Conservation (phyloP, 2,113 vertebrate species). For the Cromileptes altivelis region DNA sequence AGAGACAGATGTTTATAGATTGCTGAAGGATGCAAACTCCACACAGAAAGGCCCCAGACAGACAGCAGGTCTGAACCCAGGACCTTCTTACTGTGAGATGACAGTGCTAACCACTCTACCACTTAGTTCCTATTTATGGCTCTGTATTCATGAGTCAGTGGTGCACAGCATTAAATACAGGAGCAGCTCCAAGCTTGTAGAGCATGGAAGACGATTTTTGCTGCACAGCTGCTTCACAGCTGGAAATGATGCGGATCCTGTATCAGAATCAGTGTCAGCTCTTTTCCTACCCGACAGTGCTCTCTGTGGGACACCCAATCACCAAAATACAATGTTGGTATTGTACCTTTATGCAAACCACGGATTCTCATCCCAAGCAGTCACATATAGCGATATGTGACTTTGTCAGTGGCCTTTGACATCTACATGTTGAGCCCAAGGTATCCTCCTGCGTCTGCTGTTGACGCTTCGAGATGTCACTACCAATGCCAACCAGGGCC, state of each 20-base stretch:
- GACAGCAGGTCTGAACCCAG: background rate
- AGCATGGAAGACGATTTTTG: background rate
- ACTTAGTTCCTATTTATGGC: background rate
- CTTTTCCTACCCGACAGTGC: background rate
- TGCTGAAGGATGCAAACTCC: background rate
- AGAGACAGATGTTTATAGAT: background rate
- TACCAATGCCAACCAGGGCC: too few species aligned
- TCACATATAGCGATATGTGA: too few species aligned
- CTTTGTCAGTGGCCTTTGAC: too few species aligned
- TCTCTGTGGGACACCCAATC: background rate
- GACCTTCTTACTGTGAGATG: background rate
- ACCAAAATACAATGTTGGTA: too few species aligned
- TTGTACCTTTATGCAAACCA: too few species aligned
- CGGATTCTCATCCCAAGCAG: too few species aligned
- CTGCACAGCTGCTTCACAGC: slow-evolving; percentile 47
- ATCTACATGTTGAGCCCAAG: too few species aligned
- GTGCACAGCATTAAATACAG: background rate
- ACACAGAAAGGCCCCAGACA: background rate
- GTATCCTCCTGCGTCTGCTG: too few species aligned
- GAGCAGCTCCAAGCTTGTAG: slow-evolving; percentile 10
- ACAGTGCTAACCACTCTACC: background rate
- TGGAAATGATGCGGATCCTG: slow-evolving; percentile 17
- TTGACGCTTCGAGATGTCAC: too few species aligned
- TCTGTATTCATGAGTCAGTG: slow-evolving; percentile 13
- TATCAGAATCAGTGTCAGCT: slow-evolving; percentile 6